These are phyloP conservation scores for Lasioglossum zephyrum DNA, from an alignment of 2,888 invertebrate species.

Conservation along the genomic window DNA sequence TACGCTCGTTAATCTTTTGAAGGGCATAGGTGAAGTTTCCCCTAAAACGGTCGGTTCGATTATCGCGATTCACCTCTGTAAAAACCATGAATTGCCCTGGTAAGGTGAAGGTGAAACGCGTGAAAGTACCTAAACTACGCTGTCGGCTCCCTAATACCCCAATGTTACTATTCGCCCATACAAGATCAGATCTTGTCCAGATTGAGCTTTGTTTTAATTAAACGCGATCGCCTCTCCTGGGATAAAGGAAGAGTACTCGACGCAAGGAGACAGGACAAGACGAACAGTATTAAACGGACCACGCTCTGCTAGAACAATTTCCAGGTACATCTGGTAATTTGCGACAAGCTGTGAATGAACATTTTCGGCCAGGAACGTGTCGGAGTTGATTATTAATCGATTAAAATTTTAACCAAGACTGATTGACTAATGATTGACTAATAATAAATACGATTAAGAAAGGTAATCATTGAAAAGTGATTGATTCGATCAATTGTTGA, in stretches of 20 bases:
- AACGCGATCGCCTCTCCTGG: slow-evolving; percentile 9
- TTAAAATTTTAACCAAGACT: too few relatives aligned
- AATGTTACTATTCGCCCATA: slow-evolving; percentile 11
- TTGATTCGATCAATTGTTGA: too few relatives aligned
- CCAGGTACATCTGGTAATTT: background rate
- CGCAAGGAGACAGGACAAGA: background rate
- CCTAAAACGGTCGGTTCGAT: slow-evolving; percentile 29
- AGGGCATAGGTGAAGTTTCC: slow-evolving; percentile 33
- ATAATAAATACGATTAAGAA: too few relatives aligned
- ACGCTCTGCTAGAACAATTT: background rate
- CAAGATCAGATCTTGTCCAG: slow-evolving; percentile 22
- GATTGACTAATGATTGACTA: too few relatives aligned
- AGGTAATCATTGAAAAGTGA: too few relatives aligned
- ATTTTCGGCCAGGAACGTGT: background rate
- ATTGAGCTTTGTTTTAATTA: slow-evolving; percentile 45
- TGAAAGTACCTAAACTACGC: slow-evolving; percentile 12
- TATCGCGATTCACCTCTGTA: slow-evolving; percentile 22
- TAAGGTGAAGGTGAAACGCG: slow-evolving; percentile 27
- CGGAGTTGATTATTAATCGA: too few relatives aligned
- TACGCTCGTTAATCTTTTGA: slow-evolving; percentile 33
- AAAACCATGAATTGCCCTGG: slow-evolving; percentile 46
- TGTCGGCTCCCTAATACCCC: slow-evolving; percentile 21
- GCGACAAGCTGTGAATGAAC: background rate
- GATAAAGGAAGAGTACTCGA: slow-evolving; percentile 1
- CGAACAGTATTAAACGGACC: background rate